Evolutionary conservation across 2,797 vertebrate genomes (phyloP).

Genomic region (Cryptoblepharus egeriae): DNA sequence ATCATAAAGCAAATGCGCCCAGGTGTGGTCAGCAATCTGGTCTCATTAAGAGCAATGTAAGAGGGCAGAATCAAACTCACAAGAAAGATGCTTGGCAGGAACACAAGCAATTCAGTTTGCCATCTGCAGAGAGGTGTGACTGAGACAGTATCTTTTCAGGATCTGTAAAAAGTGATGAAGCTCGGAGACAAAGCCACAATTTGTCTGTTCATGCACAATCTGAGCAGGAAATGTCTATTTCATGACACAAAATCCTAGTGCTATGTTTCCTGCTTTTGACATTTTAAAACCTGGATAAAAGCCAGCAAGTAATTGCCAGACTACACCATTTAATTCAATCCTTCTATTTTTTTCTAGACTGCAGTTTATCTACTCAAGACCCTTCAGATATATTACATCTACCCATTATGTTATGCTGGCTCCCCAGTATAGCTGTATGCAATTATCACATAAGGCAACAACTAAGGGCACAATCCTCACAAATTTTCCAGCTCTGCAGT

Average conservation of each 20-base stretch:
- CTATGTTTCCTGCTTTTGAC: neutral
- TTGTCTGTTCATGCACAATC: constrained; percentile 1
- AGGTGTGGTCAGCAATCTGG: neutral
- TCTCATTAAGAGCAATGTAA: neutral
- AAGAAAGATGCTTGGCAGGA: neutral
- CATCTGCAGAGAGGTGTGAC: constrained; percentile 23
- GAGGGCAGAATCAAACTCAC: neutral
- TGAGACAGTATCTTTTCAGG: constrained; percentile 19
- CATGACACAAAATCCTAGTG: neutral
- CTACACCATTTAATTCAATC: constrained; percentile 7
- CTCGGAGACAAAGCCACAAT: neutral
- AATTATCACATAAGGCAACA: constrained; percentile 14
- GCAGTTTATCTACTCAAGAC: neutral
- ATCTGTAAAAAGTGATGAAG: neutral
- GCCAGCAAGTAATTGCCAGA: neutral
- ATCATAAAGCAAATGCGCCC: neutral
- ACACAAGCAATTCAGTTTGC: neutral
- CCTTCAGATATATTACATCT: neutral
- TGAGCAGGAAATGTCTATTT: neutral
- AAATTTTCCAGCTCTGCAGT: too few species aligned
- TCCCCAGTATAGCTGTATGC: constrained; percentile 44
- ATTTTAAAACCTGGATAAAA: neutral
- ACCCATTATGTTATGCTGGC: neutral
- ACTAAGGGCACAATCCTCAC: too few species aligned
- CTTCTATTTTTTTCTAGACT: neutral